These are phyloP conservation scores for Jacana jacana DNA, from an alignment of 2,113 vertebrate genomes.

Conservation along the genomic window DNA sequence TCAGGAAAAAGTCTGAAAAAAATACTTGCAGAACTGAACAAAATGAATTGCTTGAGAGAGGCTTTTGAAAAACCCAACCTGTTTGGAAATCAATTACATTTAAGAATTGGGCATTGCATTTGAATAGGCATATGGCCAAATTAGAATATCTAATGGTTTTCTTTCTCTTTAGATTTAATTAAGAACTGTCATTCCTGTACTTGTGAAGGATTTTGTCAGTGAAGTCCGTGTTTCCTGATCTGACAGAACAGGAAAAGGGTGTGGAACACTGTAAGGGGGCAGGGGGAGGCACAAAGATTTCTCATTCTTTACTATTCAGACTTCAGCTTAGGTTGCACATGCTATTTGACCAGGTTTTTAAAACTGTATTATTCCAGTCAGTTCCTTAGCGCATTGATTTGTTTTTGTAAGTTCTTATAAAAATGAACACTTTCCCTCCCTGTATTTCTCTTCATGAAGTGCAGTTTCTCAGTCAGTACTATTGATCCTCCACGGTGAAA, in stretches of 20 bases:
- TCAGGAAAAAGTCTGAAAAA: background rate
- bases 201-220: background rate
- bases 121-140: background rate
- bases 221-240: background rate
- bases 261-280: background rate
- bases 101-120: background rate
- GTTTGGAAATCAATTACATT: background rate
- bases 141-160: background rate
- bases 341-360: background rate
- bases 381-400: background rate
- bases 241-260: background rate
- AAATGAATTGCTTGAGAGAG: background rate
- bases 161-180: background rate
- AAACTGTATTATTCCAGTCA: background rate
- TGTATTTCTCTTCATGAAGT: background rate
- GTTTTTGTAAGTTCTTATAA: background rate
- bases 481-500: background rate
- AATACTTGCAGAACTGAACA: background rate
- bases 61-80: background rate
- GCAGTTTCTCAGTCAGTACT: background rate
- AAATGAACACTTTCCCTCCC: background rate
- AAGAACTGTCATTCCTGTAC: background rate
- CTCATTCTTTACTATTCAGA: background rate
- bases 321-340: background rate
- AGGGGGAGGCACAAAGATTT: background rate